Evolutionary conservation across 2,113 vertebrate species (phyloP).

Genomic region (Tauraco erythrolophus): DNA sequence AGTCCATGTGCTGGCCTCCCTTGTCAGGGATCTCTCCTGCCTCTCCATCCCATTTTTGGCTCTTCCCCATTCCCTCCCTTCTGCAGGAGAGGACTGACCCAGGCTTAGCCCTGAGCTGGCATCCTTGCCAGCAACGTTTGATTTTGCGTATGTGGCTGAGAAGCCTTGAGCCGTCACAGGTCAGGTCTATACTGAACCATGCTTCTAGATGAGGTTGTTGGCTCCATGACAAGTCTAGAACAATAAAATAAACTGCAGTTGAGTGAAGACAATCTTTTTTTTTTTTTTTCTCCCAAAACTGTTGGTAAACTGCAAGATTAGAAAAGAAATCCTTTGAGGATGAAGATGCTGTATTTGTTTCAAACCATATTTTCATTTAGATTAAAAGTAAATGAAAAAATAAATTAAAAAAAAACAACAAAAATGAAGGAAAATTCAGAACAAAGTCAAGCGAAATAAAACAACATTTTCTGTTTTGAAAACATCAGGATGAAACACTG

Average conservation of each 20-base stretch:
- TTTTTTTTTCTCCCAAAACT: neutral
- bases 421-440: neutral
- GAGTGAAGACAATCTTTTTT: neutral
- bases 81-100: neutral
- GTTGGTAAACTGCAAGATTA: neutral
- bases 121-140: neutral
- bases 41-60: neutral
- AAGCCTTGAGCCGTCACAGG: neutral
- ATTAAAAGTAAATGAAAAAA: neutral
- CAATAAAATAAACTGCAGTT: neutral
- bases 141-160: neutral
- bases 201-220: neutral
- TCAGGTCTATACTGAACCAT: neutral
- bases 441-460: neutral
- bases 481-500: neutral
- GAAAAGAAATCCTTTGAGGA: neutral
- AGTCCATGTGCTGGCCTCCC: neutral
- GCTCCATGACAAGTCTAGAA: neutral
- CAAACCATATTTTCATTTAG: neutral
- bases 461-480: neutral
- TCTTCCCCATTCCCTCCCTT: neutral
- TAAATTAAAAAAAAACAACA: neutral
- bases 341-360: neutral
- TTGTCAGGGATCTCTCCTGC: neutral
- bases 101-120: neutral